Base-by-base conservation (phyloP, 2,888 invertebrate genomes). In the Keiferia lycopersicella region DNA sequence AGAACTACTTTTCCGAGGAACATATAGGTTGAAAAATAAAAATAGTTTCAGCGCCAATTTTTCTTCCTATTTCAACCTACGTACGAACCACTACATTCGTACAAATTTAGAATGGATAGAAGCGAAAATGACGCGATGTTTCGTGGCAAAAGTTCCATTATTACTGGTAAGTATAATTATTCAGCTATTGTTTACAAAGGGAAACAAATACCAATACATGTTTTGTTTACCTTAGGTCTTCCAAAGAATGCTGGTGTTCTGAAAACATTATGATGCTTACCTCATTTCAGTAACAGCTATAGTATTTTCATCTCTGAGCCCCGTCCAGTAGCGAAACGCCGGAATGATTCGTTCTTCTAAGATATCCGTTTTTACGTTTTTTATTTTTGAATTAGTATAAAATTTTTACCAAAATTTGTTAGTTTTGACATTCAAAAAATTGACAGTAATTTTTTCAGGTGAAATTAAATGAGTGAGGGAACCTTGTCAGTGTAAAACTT, bases 221-320 rank as follows among this genome's bases (percentile, higher is more conserved):
- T 56, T 56, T 56, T 56, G 56, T 34, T 56, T 56, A 56, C 56
- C 34, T 30, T 34, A 26, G 26, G 18, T 16, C 30, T 56, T 30
- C 34, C 8, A 30, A 34, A n/a, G 56, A 56, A 56, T 56, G 56
- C 14, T 30, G 34, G 56, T 56, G n/a, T 34, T 56, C 22, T 34
- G 16, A 56, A 56, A 56, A 56, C n/a, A 56, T n/a, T 51, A 14
- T 22, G 51, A 56, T 34, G 4, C 6, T 56, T 56, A 56, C 56
- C 56, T 56, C 56, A 56, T 56, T n/a, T 16, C 34, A 7, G 34
- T 14, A 34, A 56, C 7, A 34, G n/a, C 34, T 14, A 34, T 26
- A 26, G 26, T 26, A n/a, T 56, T n/a, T 26, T n/a, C 30, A 56
- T 14, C 56, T n/a, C 34, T 56, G n/a, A 10, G n/a, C 30, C n/a